These are phyloP conservation scores for Halotydeus destructor DNA, from an alignment of 1,140 invertebrate genomes.

Conservation along the genomic window DNA sequence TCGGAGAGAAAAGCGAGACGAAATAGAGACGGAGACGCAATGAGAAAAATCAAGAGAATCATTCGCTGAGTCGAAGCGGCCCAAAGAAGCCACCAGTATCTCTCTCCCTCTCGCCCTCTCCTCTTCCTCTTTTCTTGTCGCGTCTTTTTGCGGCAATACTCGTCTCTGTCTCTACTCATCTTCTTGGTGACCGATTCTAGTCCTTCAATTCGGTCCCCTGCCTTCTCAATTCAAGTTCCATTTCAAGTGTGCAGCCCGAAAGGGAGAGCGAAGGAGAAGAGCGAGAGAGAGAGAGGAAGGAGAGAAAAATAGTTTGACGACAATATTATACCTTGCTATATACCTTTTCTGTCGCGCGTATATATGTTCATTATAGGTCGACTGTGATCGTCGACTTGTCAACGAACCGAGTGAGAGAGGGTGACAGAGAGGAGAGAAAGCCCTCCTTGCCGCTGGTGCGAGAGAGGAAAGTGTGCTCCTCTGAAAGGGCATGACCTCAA, in stretches of 20 bases:
- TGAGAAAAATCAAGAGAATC: neutral
- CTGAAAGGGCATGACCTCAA: constrained; percentile 26
- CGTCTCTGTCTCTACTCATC: neutral
- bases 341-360: neutral
- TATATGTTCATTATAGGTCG: neutral
- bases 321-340: too few relatives aligned
- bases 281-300: too few relatives aligned
- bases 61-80: neutral
- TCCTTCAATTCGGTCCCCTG: neutral
- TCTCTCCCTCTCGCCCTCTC: too few relatives aligned
- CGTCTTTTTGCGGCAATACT: too few relatives aligned
- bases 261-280: too few relatives aligned
- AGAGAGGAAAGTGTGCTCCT: constrained; percentile 16
- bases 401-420: neutral
- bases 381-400: neutral
- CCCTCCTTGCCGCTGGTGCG: neutral
- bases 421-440: neutral
- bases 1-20: neutral
- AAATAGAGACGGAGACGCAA: neutral
- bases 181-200: neutral
- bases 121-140: too few relatives aligned
- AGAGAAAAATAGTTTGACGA: too few relatives aligned
- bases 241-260: too few relatives aligned
- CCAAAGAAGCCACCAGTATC: neutral
- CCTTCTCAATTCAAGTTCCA: neutral